These are phyloP conservation scores for Mionectes macconnelli DNA, from an alignment of 2,113 vertebrate genomes.

Conservation along the genomic window DNA sequence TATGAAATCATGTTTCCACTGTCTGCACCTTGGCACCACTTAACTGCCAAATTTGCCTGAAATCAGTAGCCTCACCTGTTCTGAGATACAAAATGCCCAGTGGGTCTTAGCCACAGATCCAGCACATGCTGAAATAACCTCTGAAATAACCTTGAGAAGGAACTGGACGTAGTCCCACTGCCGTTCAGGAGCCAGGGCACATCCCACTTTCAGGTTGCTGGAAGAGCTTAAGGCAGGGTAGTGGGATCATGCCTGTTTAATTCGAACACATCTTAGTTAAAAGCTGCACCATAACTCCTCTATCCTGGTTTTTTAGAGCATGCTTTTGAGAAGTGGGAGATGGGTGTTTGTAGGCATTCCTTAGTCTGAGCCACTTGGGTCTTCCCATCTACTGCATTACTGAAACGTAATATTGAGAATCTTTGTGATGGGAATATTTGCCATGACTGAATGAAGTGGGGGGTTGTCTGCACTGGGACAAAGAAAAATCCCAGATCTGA, in stretches of 20 bases:
- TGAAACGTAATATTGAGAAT: accelerated
- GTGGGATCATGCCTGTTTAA: not conserved
- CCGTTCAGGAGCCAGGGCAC: not conserved
- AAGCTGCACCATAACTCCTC: not conserved
- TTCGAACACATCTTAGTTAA: not conserved
- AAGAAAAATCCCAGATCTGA: not conserved
- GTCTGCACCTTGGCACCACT: not conserved
- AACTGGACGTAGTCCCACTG: not conserved
- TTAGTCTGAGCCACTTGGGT: not conserved
- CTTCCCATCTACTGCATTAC: not conserved
- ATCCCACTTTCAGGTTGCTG: not conserved
- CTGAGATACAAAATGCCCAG: not conserved
- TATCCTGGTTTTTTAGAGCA: not conserved
- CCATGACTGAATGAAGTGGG: not conserved
- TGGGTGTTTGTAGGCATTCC: not conserved
- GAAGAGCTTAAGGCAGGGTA: not conserved
- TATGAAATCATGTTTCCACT: not conserved
- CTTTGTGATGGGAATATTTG: not conserved
- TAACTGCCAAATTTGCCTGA: not conserved
- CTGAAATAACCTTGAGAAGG: not conserved
- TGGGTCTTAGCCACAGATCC: not conserved
- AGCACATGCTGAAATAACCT: not conserved
- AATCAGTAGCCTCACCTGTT: not conserved
- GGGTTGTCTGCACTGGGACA: not conserved
- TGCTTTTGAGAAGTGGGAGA: accelerated